These are phyloP conservation scores for Axea sp. DNA, from an alignment of 2,888 invertebrate species.

Conservation along the genomic window DNA sequence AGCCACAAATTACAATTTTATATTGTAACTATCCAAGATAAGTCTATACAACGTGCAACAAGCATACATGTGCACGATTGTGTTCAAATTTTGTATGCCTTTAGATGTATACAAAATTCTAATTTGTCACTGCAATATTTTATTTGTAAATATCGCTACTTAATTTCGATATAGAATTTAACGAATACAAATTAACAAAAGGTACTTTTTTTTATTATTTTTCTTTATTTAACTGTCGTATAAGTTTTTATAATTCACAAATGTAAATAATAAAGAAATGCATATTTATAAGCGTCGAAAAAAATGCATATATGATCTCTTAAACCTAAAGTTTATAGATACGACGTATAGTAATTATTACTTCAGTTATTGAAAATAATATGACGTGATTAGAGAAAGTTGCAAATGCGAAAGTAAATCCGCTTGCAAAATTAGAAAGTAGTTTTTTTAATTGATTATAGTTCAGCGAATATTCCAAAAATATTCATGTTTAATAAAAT, in stretches of 20 bases:
- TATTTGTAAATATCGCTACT: conserved; percentile 42
- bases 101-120: no score
- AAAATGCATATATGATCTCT: conserved; percentile 54
- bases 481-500: not conserved
- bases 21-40: no score
- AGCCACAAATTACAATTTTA: no score
- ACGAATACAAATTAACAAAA: conserved; percentile 2
- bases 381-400: conserved; percentile 1
- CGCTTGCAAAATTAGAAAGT: not conserved
- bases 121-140: not conserved
- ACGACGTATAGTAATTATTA: conserved; percentile 19
- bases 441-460: not conserved
- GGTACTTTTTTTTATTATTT: not conserved
- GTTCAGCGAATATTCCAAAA: not conserved
- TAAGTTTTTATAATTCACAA: conserved; percentile 10
- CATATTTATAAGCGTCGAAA: conserved; percentile 48
- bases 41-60: no score
- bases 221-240: not conserved
- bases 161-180: not conserved
- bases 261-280: conserved; percentile 50
- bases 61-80: no score
- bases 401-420: conserved; percentile 6
- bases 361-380: conserved; percentile 19
- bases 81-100: no score
- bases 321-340: conserved; percentile 32